Evolutionary conservation across 2,113 vertebrate species (phyloP).

Genomic region (Lates calcarifer): DNA sequence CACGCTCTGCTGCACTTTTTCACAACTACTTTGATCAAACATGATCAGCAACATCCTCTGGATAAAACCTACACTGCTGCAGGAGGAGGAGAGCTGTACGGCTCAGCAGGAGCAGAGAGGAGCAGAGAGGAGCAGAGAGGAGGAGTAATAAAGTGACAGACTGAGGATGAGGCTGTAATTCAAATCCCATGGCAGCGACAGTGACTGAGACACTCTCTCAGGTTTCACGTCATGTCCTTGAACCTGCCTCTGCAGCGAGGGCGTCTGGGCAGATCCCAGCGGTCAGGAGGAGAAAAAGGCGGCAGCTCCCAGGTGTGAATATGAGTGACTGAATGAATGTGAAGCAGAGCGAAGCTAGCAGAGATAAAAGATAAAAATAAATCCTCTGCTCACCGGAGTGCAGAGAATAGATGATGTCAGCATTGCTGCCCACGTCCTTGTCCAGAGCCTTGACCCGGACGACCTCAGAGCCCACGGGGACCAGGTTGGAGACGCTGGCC

Average conservation of each 20-base stretch:
- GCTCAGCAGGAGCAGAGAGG: not conserved
- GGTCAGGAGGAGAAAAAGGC: not conserved
- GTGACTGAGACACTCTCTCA: not conserved
- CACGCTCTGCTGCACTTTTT: not conserved
- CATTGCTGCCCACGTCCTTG: constrained; percentile 90
- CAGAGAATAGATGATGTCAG: constrained; percentile 91
- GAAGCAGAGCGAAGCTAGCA: not conserved
- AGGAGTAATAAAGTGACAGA: not conserved
- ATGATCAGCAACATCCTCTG: constrained; percentile 1
- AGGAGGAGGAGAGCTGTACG: not conserved
- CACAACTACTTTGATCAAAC: constrained; percentile 12
- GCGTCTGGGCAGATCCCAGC: not conserved
- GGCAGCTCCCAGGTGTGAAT: not conserved
- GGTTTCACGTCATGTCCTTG: not conserved
- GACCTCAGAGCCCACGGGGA: constrained; percentile 86
- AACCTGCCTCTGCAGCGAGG: not conserved
- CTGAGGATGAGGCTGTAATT: not conserved
- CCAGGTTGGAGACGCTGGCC: constrained; percentile 83
- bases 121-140: not conserved
- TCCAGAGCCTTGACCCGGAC: constrained; percentile 91
- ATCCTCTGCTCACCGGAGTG: constrained; percentile 87
- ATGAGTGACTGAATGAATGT: constrained; percentile 7
- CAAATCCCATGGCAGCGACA: not conserved
- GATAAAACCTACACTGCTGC: not conserved
- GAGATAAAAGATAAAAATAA: constrained; percentile 9